Conservation (phyloP, 2,888 invertebrate genomes). For the Pseudanteris insignis region DNA sequence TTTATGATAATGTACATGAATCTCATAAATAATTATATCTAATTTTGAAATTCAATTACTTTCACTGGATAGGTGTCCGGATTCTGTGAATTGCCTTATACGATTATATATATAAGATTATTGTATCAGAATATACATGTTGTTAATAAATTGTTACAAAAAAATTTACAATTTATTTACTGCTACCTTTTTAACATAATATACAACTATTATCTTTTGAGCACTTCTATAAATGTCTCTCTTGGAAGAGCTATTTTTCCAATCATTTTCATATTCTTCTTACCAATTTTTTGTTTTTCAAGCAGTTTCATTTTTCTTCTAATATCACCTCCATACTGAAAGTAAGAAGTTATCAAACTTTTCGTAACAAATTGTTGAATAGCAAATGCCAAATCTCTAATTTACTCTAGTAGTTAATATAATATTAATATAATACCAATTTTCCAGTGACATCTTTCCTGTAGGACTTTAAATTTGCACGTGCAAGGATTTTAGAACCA, state of each 20-base stretch:
- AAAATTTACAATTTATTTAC: neutral
- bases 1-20: no score
- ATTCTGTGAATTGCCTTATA: neutral
- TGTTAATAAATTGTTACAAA: no score
- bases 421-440: neutral
- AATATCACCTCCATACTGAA: conserved; percentile 90
- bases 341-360: no score
- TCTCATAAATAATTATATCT: no score
- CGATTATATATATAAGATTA: no score
- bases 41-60: no score
- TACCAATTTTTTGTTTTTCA: conserved; percentile 90
- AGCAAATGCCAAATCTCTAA: no score
- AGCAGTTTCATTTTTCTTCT: conserved; percentile 89
- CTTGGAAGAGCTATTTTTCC: conserved; percentile 92
- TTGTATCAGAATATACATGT: no score
- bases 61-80: no score
- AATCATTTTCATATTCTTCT: conserved; percentile 89
- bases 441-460: conserved; percentile 87
- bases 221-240: conserved; percentile 91
- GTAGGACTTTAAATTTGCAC: conserved; percentile 86
- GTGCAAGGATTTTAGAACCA: conserved; percentile 80
- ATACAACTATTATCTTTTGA: conserved; percentile 70
- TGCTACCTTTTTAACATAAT: neutral
- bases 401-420: no score
- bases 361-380: no score